Evolutionary conservation across 2,888 invertebrate genomes (phyloP), one percentile per base, ranked within the genome.

Genomic region (Oxycera nigricornis): DNA sequence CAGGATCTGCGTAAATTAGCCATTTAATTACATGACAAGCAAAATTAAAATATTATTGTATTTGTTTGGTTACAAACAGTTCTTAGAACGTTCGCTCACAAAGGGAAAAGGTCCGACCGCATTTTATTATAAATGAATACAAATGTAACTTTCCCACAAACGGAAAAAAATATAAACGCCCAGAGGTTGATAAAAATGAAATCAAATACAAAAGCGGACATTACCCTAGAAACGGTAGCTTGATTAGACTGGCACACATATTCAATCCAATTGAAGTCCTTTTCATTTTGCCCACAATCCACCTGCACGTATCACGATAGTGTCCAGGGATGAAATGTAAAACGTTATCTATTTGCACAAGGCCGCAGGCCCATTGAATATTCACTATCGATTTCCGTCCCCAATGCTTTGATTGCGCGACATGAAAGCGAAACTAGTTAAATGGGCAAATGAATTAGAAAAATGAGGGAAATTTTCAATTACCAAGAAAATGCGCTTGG

Each of bases 41-140:
- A 7, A 55, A 55, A 55, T 55, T 55, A 55, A 55, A 55, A 55
- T 55, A 55, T 55, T 55, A 55, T 22, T 55, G 52, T 24, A 22
- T 24, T 24, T 55, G 9, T 17, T 14, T 7, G 14, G 17, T 46
- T 7, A 14, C 17, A 46, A 46, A 46, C 46, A 46, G 17, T 17
- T 14, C 46, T 46, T 46, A 2, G 14, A 11, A 46, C 11, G 46
- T 46, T 7, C 17, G 11, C 46, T 11, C 46, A 46, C 46, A 46
- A 46, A 46, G 46, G 46, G 3, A 46, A 46, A 11, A n/a, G 46
- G 46, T 17, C 17, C 6, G 46, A 14, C n/a, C 14, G 17, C 14
- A 46, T 14, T 46, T 46, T 46, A 7, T n/a, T 14, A 17, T 46
- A 14, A 17, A 46, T 17, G 3, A 14, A 17, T n/a, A 46, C 11